Conservation (phyloP, 1,140 invertebrate species). For the Pteromalus puparum region DNA sequence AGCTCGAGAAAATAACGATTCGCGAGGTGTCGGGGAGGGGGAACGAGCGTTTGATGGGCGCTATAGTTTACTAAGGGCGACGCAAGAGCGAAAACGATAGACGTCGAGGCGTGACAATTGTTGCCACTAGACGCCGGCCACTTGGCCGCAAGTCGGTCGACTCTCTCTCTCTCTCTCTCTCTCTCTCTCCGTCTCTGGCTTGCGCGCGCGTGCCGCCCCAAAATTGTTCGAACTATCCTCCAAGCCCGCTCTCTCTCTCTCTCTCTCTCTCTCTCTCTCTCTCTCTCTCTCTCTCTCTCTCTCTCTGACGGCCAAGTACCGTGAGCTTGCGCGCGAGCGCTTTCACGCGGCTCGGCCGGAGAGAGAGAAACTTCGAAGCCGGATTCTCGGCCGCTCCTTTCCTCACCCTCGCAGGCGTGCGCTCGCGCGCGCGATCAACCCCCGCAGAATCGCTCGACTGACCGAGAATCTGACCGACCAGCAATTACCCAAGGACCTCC, state of each 20-base stretch:
- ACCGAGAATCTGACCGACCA: conserved; percentile 63
- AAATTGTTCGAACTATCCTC: conserved; percentile 69
- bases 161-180: conserved; percentile 44
- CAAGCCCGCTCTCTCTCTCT: conserved; percentile 54
- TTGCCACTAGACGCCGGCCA: conserved; percentile 51
- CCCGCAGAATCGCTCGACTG: conserved; percentile 59
- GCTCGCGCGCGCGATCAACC: conserved; percentile 51
- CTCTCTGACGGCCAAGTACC: conserved; percentile 58
- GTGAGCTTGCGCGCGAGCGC: conserved; percentile 47
- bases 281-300: too few relatives aligned
- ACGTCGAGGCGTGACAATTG: conserved; percentile 54
- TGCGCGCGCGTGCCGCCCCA: conserved; percentile 55
- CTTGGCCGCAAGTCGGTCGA: conserved; percentile 67
- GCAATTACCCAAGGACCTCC: conserved; percentile 55
- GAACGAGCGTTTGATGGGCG: neutral
- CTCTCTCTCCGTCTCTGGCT: conserved; percentile 44
- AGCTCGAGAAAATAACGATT: neutral
- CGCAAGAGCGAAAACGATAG: conserved; percentile 20
- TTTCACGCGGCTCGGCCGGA: conserved; percentile 6
- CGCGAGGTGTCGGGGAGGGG: neutral
- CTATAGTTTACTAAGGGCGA: conserved; percentile 25
- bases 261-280: too few relatives aligned
- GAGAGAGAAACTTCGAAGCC: conserved; percentile 61
- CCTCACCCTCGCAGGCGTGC: conserved; percentile 53
- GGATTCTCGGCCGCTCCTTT: conserved; percentile 37